Base-by-base conservation (phyloP, 2,888 invertebrate species). In the Ashinkailepas kermadecensis region DNA sequence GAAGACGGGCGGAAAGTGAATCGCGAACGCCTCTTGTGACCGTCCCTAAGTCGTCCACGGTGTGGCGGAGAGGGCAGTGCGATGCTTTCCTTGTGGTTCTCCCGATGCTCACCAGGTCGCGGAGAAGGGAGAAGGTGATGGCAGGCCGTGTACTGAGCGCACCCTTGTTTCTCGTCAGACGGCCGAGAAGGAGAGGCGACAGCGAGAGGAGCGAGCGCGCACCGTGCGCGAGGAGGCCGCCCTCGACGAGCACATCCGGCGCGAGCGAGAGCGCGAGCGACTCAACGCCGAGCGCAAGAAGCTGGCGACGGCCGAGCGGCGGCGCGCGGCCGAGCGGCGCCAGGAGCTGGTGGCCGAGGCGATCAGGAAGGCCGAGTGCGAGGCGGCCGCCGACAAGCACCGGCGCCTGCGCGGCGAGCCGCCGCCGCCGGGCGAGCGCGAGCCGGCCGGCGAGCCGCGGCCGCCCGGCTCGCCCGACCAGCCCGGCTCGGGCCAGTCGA, bases 181-280 rank as follows among this genome's bases (percentile, higher is more conserved):
- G 85, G 92, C 93, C 87, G 96, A 96, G 87, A 90, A 91, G 84
- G 93, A 94, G 86, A 89, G 89, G 81, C 91, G 91, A 84, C 88
- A 92, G 84, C 90, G 90, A 85, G 95, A 96, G 87, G 96, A 97
- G 87, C 89, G 91, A 84, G 90, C 93, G 84, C 95, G 95, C 87
- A 95, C 96, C 86, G 89, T 92, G 84, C 90, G 94, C 7, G 78
- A 78, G 23, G 78, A 57, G 57, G 78, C 78, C 57, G 78, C 78
- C 4, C 57, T 57, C 12, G 58, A 78, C n/a, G 57, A 78, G 78
- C 58, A 78, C 78, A 58, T 58, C 12, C 78, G 78, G 23, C 78
- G 78, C 23, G 58, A 78, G 23, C n/a, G 13, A 12, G 57, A 58
- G 57, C 57, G 78, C 11, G 23, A 58, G 57, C 78, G 58, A 0